A percentile compares a stretch with the other conserved stretches of the same genome.
phyloP scores from a whole-genome alignment of 1,140 invertebrate genomes.

The Saccostrea cuccullata region DNA sequence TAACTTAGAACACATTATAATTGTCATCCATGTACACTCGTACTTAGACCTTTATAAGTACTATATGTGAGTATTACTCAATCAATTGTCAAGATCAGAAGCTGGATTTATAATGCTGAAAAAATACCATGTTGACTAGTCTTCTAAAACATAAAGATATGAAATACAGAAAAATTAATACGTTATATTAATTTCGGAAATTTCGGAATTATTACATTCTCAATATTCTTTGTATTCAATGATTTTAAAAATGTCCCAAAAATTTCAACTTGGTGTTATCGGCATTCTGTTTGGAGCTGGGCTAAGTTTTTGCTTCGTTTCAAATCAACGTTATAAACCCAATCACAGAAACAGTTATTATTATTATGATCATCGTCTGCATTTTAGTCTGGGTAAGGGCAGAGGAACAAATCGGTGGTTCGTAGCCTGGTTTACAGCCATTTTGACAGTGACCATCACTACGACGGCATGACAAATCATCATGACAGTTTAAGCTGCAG shows the following conservation, averaged over 20 bases:
- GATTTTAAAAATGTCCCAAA: no score
- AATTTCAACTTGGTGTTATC: no score
- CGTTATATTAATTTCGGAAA: no score
- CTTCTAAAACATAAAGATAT: slow-evolving; percentile 24
- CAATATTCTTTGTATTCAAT: no score
- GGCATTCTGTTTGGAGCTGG: no score
- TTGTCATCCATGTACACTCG: not conserved
- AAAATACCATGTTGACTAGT: not conserved
- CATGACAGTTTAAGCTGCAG: slow-evolving; percentile 13
- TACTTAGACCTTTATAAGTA: not conserved
- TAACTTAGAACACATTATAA: not conserved
- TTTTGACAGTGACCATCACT: not conserved
- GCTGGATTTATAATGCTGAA: not conserved
- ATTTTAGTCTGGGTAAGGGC: not conserved
- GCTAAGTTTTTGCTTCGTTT: no score
- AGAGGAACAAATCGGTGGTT: not conserved
- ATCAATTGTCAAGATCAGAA: not conserved
- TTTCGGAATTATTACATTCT: no score
- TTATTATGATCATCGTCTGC: slow-evolving; percentile 12
- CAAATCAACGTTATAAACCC: not conserved
- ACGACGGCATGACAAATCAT: not conserved
- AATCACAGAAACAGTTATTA: not conserved
- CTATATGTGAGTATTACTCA: not conserved
- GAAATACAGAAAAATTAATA: not conserved
- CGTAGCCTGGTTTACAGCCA: not conserved